Percentiles rank a stretch among this genome's conserved stretches.
Evolutionary conservation across 2,888 invertebrate genomes (phyloP).

Genomic region (Xanthia icteritia): DNA sequence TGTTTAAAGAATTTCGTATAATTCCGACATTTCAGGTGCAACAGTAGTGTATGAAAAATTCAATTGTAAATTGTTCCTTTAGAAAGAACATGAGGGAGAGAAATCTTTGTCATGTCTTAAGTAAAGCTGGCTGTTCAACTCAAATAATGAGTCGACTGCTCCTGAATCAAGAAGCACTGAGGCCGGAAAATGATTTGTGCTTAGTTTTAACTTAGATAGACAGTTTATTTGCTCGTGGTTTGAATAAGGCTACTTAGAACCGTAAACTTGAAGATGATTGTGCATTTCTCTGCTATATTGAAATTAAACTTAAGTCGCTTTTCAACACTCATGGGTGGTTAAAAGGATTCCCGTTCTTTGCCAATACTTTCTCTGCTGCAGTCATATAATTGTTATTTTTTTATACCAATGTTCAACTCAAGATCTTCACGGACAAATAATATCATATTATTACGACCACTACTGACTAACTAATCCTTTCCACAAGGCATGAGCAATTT

Average conservation of each 20-base stretch:
- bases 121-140: slow-evolving; percentile 44
- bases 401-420: not conserved
- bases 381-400: not conserved
- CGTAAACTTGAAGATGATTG: slow-evolving; percentile 40
- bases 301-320: not conserved
- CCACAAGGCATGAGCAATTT: not conserved
- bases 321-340: not conserved
- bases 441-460: not conserved
- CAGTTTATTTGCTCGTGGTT: slow-evolving; percentile 38
- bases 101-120: slow-evolving; percentile 54
- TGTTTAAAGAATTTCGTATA: slow-evolving; percentile 75
- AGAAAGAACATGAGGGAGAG: slow-evolving; percentile 33
- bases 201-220: slow-evolving; percentile 50
- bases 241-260: slow-evolving; percentile 30
- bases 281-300: slow-evolving; percentile 2
- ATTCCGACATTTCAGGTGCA: slow-evolving; percentile 72
- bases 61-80: slow-evolving; percentile 60
- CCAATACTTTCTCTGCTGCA: not conserved
- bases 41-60: slow-evolving; percentile 61
- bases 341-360: too few relatives aligned
- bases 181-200: slow-evolving; percentile 49
- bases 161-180: slow-evolving; percentile 39
- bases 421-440: not conserved
- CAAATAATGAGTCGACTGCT: slow-evolving; percentile 54
- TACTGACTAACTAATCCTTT: not conserved